Base-by-base conservation (phyloP, 1,140 invertebrate genomes). In the Plutomurus gul region DNA sequence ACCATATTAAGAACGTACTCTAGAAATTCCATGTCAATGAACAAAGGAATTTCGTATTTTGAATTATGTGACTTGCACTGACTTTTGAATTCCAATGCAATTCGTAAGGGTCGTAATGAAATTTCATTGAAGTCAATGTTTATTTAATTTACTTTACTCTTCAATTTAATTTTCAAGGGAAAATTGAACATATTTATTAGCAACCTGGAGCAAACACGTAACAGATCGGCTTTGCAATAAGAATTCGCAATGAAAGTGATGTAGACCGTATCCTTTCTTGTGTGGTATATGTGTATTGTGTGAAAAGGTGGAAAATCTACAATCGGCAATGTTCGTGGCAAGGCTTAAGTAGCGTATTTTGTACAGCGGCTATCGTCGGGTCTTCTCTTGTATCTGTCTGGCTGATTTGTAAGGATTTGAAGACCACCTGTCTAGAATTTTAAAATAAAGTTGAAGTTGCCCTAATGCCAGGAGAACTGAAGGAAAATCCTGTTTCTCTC, bases 341-440 rank as follows among this genome's bases (percentile, higher is more conserved):
- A n/a, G n/a, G n/a, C n/a, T n/a, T n/a, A n/a, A n/a, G n/a, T n/a
- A n/a, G n/a, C n/a, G n/a, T n/a, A n/a, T n/a, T n/a, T n/a, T n/a
- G n/a, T n/a, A n/a, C n/a, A n/a, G n/a, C n/a, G n/a, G n/a, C n/a
- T n/a, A n/a, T n/a, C n/a, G n/a, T n/a, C n/a, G n/a, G n/a, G n/a
- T n/a, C 39, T 43, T 43, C 10, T n/a, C 7, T 43, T 43, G 2
- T 43, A 13, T 43, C n/a, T 3, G 10, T n/a, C n/a, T 43, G 39
- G n/a, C 39, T 3, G 39, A 43, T 43, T 43, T 43, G 39, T 43
- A 43, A 43, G 39, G n/a, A 2, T 43, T 43, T 13, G 10, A 11
- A 33, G 56, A 65, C 56, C 56, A 65, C 56, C 56, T 65, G 56
- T 25, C 36, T 65, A 33, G 56, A 65, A 65, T 27, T 65, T 65